These are phyloP conservation scores for Microtus pennsylvanicus DNA, from an alignment of 2,113 vertebrate genomes.

Conservation along the genomic window DNA sequence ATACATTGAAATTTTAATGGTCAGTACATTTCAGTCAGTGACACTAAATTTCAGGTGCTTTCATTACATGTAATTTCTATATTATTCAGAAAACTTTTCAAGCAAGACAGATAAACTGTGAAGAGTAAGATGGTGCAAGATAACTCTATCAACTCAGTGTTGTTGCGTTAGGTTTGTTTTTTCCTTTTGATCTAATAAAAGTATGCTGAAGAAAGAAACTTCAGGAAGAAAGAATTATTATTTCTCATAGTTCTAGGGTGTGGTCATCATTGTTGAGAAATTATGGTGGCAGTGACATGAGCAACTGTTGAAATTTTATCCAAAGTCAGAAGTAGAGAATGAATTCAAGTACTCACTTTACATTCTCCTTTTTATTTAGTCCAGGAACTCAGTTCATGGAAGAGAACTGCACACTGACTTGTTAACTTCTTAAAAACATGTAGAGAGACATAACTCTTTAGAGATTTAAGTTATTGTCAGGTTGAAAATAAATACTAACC, in stretches of 20 bases:
- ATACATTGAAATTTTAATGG: neutral
- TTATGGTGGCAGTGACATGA: neutral
- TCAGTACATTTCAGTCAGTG: neutral
- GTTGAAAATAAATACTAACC: neutral
- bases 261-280: too few relatives aligned
- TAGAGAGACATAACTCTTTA: neutral
- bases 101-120: neutral
- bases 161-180: neutral
- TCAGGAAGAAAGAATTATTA: neutral
- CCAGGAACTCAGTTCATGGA: neutral
- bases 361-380: neutral
- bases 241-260: neutral
- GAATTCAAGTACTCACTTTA: neutral
- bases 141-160: neutral
- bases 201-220: neutral
- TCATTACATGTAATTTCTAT: neutral
- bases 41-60: constrained; percentile 31
- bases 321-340: neutral
- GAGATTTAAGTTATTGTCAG: neutral
- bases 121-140: neutral
- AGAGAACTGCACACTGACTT: neutral
- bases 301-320: neutral
- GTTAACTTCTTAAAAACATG: neutral
- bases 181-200: neutral
- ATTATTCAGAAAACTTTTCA: constrained; percentile 37